Evolutionary conservation across 2,797 vertebrate species (phyloP), one percentile per base, ranked within the genome.

Genomic region (Anas georgica): DNA sequence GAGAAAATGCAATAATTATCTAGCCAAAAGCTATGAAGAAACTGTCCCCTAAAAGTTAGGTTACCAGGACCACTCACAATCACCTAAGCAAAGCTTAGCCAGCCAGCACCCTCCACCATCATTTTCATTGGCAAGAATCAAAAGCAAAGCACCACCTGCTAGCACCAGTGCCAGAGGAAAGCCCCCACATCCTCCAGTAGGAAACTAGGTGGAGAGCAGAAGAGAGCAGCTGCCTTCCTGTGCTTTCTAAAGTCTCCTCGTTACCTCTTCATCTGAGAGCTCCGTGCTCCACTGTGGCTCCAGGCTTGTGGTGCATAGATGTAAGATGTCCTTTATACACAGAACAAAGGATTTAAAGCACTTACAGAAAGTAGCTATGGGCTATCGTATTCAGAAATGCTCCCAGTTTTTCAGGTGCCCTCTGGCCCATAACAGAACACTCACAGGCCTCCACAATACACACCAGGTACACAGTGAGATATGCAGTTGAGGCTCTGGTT

Each of bases 301-400:
- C 98, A 98, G 96, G 95, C 96, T 97, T 97, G 96, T 6, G 99
- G 98, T 96, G 91, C 97, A 98, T 98, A 98, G 97, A 98, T 94
- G 98, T 98, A 98, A 97, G 98, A 98, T 97, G 98, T 97, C 98
- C 99, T 99, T 99, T 93, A 96, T 96, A 97, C 88, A 97, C 88
- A 97, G 97, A 98, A 98, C 94, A 98, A 98, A 98, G 95, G 95
- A 90, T 90, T 90, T 93, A 93, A 74, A 97, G 83, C 96, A 83
- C 87, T 77, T 93, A 54, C 84, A 83, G 59, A 68, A 64, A 91
- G 73, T 68, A 84, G 45, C 70, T 91, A 43, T 25, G 81, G 82
- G 45, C 62, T 86, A 67, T 33, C 4, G 3, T 74, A 62, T 79
- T 93, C 78, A 87, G 75, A 89, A 94, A 87, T 8, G 25, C 16